phyloP scores from a whole-genome alignment of 2,113 vertebrate genomes.

The Ceratotherium simum region DNA sequence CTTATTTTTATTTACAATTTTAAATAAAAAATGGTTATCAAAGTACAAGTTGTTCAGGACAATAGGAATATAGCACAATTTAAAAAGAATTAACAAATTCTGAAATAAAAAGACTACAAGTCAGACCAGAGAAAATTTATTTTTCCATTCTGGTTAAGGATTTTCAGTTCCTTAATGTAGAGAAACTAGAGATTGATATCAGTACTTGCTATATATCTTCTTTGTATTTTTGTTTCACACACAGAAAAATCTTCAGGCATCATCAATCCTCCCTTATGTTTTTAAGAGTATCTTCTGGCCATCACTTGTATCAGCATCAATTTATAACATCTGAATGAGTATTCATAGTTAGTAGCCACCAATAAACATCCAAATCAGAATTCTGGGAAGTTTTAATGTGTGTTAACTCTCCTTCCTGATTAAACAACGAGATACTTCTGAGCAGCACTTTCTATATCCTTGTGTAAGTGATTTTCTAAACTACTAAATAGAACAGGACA shows the following conservation, averaged over 20 bases:
- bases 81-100: neutral
- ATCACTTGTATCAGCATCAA: neutral
- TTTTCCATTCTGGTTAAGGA: neutral
- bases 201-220: neutral
- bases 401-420: neutral
- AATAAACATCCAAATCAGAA: conserved; percentile 36
- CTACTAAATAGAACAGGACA: neutral
- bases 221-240: neutral
- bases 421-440: neutral
- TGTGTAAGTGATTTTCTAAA: neutral
- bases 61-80: neutral
- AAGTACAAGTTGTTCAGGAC: neutral
- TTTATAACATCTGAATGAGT: neutral
- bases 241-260: neutral
- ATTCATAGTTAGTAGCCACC: neutral
- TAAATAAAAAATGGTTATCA: neutral
- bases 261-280: neutral
- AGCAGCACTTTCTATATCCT: neutral
- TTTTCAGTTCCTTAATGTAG: conserved; percentile 9
- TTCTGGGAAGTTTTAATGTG: neutral
- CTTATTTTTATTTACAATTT: neutral
- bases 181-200: neutral
- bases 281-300: neutral
- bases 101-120: neutral
- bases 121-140: neutral